Evolutionary conservation across 1,140 invertebrate species (phyloP), one percentile per base, ranked within the genome.

Genomic region (Meloidogyne hapla): DNA sequence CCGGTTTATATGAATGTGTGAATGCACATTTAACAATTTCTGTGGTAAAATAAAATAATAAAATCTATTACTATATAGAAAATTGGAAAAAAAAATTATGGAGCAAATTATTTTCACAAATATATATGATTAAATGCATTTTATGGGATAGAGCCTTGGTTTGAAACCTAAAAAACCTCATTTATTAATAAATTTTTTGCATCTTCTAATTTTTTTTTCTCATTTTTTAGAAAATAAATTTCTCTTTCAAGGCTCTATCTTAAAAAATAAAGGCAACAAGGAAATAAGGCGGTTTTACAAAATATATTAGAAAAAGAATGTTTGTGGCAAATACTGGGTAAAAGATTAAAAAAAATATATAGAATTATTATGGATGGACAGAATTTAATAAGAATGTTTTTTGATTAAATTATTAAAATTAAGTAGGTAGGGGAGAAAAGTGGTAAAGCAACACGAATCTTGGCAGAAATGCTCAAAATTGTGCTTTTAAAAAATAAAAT

Each of bases 1-100:
- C 48, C 48, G 48, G 48, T 21, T 56, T 56, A n/a, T 56, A 56
- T 56, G 48, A 56, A 56, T 56, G 48, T 56, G 48, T 42, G 40
- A 42, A 56, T 56, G 48, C 48, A 56, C 48, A 56, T 56, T 56
- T 56, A 56, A 56, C 18, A 56, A n/a, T n/a, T 3, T 56, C 18
- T 56, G 48, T 56, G 48, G 48, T 56, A n/a, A n/a, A n/a, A 6
- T 15, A 13, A 6, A n/a, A 2, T 6, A 56, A 6, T 4, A 56
- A 56, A 56, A 56, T n/a, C 13, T 15, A 48, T 15, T 1, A 4
- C 2, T n/a, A 4, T 56, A n/a, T 3, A n/a, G 5, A 56, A n/a
- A 56, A 15, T 45, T 15, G 10, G 8, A 56, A 56, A n/a, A 56
- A 15, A n/a, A 56, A n/a, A 56, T 56, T 56, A 21, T 56, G 5